Evolutionary conservation across 2,113 vertebrate species (phyloP).

Genomic region (Malaclemys terrapin): DNA sequence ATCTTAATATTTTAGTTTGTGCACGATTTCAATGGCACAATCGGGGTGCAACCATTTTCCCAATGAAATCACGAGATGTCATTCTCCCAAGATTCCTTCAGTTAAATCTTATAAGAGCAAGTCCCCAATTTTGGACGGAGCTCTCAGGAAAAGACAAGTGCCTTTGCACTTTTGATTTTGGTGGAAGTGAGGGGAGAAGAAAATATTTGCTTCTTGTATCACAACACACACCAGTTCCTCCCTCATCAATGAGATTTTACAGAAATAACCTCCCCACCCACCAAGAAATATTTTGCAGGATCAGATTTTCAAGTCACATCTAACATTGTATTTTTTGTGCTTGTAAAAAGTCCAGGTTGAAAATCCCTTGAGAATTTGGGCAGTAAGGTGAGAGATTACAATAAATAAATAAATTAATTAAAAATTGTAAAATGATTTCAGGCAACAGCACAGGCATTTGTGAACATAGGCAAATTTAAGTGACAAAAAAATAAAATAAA

Average conservation of each 20-base stretch:
- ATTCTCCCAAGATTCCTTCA: conserved; percentile 29
- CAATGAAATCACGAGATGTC: conserved; percentile 45
- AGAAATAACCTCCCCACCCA: neutral
- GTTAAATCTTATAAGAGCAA: conserved; percentile 27
- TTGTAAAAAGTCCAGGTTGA: neutral
- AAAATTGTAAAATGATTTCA: neutral
- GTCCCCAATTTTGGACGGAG: neutral
- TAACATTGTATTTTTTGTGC: neutral
- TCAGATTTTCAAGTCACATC: neutral
- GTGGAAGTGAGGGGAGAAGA: neutral
- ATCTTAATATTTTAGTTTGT: conserved; percentile 28
- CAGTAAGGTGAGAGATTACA: neutral
- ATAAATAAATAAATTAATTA: neutral
- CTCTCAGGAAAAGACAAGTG: neutral
- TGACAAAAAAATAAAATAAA: neutral
- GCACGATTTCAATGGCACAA: neutral
- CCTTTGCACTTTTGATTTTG: neutral
- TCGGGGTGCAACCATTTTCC: conserved; percentile 34
- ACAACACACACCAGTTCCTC: neutral
- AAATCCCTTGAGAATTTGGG: neutral
- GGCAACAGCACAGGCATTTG: neutral
- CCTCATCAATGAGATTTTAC: neutral
- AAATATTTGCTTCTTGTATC: neutral
- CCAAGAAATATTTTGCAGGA: neutral
- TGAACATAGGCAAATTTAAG: conserved; percentile 21